Evolutionary conservation across 2,113 vertebrate species (phyloP), one percentile per base, ranked within the genome.

Genomic region (Alethe castanea): DNA sequence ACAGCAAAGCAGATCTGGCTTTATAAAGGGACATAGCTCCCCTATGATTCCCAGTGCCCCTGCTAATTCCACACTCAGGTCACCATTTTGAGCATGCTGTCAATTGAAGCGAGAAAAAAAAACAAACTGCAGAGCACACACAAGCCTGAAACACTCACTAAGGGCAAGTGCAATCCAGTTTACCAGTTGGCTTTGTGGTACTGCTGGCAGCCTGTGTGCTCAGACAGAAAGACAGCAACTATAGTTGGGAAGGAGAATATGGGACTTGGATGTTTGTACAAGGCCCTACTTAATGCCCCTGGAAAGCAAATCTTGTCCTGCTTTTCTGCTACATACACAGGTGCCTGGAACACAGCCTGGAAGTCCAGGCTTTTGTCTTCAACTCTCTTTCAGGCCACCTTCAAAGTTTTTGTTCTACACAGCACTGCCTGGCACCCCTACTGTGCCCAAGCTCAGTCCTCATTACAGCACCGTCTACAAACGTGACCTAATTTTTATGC

Each of bases 391-490:
- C 67, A 81, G 88, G 76, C 88, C 71, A 81, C 88, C 88, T 95
- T 92, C 71, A 86, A 77, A 78, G 92, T 50, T 90, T 96, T 94
- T 96, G 94, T 93, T 95, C 81, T 52, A 77, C 74, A 74, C 64
- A 86, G 71, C 38, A 31, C 22, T 61, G 90, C 82, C 82, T 88
- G 67, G 86, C 71, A 96, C 80, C 91, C 94, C 94, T 86, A 90
- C 96, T 86, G 91, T 77, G 88, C 89, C 94, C 74, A 92, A 73
- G 60, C 86, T 93, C 86, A 78, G 88, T 14, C 76, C 86, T 96
- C 86, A 86, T 96, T 95, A 96, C 59, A 47, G 67, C 57, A 88
- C 54, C 0, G 2, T 88, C 88, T 92, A 83, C 38, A 95, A 94
- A 81, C 0, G 8, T 70, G 82, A 93, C 92, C 94, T 82, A 80